Conservation (phyloP, 2,888 invertebrate species). For the Gymnosoma rotundatum region DNA sequence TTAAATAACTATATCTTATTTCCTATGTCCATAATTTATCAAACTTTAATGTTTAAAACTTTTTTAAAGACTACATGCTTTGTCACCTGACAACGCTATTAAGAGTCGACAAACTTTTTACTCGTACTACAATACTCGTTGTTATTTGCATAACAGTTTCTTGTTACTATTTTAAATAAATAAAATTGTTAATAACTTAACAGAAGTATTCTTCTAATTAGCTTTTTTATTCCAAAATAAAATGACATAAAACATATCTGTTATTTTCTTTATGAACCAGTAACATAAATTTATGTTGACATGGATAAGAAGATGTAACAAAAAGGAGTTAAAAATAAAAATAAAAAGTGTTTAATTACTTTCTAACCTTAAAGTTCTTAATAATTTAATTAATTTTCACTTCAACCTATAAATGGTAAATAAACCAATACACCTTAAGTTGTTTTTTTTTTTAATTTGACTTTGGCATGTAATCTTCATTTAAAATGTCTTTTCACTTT, state of each 20-base stretch:
- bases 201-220: neutral
- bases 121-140: neutral
- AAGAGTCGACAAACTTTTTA: constrained; percentile 23
- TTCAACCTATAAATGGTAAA: constrained; percentile 13
- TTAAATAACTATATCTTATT: neutral
- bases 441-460: neutral
- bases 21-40: neutral
- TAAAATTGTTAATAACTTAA: neutral
- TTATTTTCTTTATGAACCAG: neutral
- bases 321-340: neutral
- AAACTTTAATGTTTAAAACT: neutral
- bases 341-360: constrained; percentile 48
- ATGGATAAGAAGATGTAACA: neutral
- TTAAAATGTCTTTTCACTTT: constrained; percentile 2
- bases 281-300: neutral
- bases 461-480: neutral
- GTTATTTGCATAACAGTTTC: constrained; percentile 6
- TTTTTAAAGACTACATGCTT: constrained; percentile 26
- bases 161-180: neutral
- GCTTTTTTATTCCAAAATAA: neutral
- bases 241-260: neutral
- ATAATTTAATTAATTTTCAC: constrained; percentile 59
- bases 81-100: constrained; percentile 55
- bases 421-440: neutral
- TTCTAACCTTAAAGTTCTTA: constrained; percentile 43